phyloP scores from a whole-genome alignment of 2,888 invertebrate genomes.

The Branchellion lobata region DNA sequence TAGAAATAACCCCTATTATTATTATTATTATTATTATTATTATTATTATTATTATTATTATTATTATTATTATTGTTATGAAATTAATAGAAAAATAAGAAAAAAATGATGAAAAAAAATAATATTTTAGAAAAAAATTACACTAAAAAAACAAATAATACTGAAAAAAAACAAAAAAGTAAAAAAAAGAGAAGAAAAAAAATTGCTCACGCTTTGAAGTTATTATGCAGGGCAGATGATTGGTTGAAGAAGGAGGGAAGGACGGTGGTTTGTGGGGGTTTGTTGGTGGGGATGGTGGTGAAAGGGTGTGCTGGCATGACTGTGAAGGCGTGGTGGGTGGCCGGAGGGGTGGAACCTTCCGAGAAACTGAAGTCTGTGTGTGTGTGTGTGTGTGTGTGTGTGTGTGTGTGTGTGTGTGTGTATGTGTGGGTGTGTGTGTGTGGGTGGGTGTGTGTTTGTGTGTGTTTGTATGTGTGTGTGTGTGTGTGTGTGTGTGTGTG shows the following conservation, averaged over 20 bases:
- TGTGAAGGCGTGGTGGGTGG: neutral
- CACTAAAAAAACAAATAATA: neutral
- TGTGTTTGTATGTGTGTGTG: neutral
- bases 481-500: neutral
- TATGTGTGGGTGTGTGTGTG: neutral
- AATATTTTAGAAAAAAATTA: too few relatives aligned
- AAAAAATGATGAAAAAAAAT: too few relatives aligned
- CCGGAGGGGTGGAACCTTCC: neutral
- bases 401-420: neutral
- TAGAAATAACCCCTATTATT: too few relatives aligned
- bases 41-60: too few relatives aligned
- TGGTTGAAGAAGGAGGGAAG: slow-evolving; percentile 5
- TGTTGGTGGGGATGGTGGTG: neutral
- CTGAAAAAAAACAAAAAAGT: neutral
- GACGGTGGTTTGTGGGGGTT: neutral
- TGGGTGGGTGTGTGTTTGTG: neutral
- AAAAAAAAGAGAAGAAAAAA: too few relatives aligned
- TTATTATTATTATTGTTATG: too few relatives aligned
- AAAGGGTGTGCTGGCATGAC: too few relatives aligned
- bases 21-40: too few relatives aligned
- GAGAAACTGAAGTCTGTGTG: neutral
- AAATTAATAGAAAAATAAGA: too few relatives aligned
- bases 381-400: slow-evolving; percentile 15
- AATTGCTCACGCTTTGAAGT: neutral
- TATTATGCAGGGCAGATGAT: neutral